These are phyloP conservation scores for Alsophila aescularia DNA, from an alignment of 2,888 invertebrate species.

Conservation along the genomic window DNA sequence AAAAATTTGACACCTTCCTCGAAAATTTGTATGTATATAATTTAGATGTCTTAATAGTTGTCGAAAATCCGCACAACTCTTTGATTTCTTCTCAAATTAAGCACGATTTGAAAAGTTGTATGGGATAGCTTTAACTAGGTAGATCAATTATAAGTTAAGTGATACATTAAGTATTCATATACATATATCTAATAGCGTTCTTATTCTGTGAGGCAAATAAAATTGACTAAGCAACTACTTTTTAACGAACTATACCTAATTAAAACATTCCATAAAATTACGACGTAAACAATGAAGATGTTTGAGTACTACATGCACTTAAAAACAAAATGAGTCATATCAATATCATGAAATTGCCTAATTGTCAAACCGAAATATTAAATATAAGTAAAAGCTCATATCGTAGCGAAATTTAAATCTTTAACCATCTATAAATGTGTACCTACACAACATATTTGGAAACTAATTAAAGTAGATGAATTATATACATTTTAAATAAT, in stretches of 20 bases:
- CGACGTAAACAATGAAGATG: too few relatives aligned
- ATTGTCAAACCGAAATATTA: too few relatives aligned
- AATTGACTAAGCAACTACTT: not conserved
- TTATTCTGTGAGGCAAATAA: not conserved
- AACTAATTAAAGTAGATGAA: too few relatives aligned
- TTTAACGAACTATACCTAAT: not conserved
- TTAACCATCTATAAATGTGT: too few relatives aligned
- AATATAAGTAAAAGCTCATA: too few relatives aligned
- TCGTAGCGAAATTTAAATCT: too few relatives aligned
- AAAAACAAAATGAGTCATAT: too few relatives aligned
- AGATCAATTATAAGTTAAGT: slow-evolving; percentile 59
- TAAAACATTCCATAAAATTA: not conserved
- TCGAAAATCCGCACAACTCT: slow-evolving; percentile 49
- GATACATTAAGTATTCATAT: slow-evolving; percentile 52
- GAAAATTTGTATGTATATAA: not conserved
- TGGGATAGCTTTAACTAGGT: slow-evolving; percentile 84
- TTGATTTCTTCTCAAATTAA: slow-evolving; percentile 65
- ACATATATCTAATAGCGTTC: not conserved
- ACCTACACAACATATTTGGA: too few relatives aligned
- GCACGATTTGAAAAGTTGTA: slow-evolving; percentile 79
- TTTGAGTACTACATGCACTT: too few relatives aligned
- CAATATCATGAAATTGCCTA: too few relatives aligned
- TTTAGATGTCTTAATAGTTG: slow-evolving; percentile 5
- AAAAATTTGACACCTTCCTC: not conserved
- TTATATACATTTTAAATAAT: too few relatives aligned